phyloP scores from a whole-genome alignment of 2,797 vertebrate species.

The Tenualosa thibaudeaui region DNA sequence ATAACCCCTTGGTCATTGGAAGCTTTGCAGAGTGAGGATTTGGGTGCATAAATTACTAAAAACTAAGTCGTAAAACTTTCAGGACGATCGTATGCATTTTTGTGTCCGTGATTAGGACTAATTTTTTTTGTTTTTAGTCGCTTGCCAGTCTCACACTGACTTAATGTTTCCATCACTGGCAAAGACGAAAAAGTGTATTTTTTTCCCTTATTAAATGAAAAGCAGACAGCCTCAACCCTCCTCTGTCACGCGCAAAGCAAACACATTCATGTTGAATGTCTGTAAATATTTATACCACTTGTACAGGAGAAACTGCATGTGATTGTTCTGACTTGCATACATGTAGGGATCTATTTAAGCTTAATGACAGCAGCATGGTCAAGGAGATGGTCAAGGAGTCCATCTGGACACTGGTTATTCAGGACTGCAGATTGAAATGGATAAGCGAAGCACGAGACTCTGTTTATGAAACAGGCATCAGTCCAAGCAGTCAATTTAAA shows the following conservation, averaged over 20 bases:
- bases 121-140: not conserved
- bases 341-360: constrained; percentile 28
- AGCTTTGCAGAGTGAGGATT: not conserved
- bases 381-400: not conserved
- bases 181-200: not conserved
- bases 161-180: not conserved
- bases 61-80: not conserved
- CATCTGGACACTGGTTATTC: not conserved
- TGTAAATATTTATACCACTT: constrained; percentile 77
- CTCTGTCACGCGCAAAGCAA: constrained; percentile 41
- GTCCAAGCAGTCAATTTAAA: constrained; percentile 17
- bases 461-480: constrained; percentile 10
- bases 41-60: not conserved
- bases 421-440: constrained; percentile 19
- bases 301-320: constrained; percentile 70
- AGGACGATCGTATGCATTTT: constrained; percentile 14
- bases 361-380: not conserved
- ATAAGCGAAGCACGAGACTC: constrained; percentile 39
- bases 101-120: constrained; percentile 11
- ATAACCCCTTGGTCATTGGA: not conserved
- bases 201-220: not conserved
- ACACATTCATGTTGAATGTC: constrained; percentile 72
- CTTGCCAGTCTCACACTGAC: not conserved
- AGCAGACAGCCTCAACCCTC: not conserved
- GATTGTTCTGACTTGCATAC: constrained; percentile 32